Evolutionary conservation across 1,140 invertebrate genomes (phyloP).

Genomic region (Telenomus remus): DNA sequence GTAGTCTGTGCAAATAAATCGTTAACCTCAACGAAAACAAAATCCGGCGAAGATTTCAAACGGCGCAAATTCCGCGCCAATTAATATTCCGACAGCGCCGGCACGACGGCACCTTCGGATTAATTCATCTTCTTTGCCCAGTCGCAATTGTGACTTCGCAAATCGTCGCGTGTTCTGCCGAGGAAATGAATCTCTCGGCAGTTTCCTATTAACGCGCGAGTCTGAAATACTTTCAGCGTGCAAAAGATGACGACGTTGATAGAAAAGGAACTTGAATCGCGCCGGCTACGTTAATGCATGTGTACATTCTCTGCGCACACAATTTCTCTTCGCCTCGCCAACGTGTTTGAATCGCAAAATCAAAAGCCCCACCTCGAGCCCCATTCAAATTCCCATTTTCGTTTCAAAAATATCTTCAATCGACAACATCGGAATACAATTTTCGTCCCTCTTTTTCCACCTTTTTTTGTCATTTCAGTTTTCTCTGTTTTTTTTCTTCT

Average conservation of each 20-base stretch:
- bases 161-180: constrained; percentile 41
- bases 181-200: constrained; percentile 41
- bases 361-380: constrained; percentile 1
- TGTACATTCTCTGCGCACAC: constrained; percentile 36
- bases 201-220: constrained; percentile 50
- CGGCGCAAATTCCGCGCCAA: constrained; percentile 56
- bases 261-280: constrained; percentile 51
- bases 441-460: no score
- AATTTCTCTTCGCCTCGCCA: constrained; percentile 33
- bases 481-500: no score
- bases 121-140: constrained; percentile 54
- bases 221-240: constrained; percentile 44
- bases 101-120: constrained; percentile 39
- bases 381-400: no score
- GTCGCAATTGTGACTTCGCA: constrained; percentile 52
- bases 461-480: no score
- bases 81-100: constrained; percentile 43
- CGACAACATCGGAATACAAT: no score
- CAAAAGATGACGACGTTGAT: constrained; percentile 48
- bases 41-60: constrained; percentile 59
- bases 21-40: constrained; percentile 32
- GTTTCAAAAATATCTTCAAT: no score
- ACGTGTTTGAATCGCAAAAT: constrained; percentile 27
- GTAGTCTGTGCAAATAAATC: constrained; percentile 41
- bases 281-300: constrained; percentile 51